A percentile compares a stretch with the other conserved stretches of the same genome.
Conservation (phyloP, 2,797 vertebrate species). For the Sebastes hubbsi region DNA sequence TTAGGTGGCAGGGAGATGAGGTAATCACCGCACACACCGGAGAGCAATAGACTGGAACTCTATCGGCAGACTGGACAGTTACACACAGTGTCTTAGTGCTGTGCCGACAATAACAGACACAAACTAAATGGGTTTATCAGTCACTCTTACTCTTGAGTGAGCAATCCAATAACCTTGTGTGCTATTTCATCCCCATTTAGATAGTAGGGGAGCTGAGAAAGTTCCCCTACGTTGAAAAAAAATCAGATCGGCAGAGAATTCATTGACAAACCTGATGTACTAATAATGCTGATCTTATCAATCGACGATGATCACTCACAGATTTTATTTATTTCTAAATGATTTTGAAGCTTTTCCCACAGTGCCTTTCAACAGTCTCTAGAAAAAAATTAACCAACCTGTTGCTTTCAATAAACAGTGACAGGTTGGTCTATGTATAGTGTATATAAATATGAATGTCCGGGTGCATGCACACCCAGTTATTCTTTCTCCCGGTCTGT, state of each 20-base stretch:
- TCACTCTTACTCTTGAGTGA: constrained; percentile 24
- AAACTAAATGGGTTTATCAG: constrained; percentile 34
- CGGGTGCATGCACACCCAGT: not conserved
- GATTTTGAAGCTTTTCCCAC: not conserved
- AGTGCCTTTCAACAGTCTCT: not conserved
- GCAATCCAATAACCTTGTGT: constrained; percentile 28
- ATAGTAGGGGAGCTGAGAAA: not conserved
- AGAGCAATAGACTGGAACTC: constrained; percentile 23
- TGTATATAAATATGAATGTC: not conserved
- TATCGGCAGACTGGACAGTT: not conserved
- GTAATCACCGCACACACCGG: not conserved
- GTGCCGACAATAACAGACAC: constrained; percentile 17
- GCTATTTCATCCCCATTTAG: not conserved
- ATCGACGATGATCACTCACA: not conserved
- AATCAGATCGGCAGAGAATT: not conserved
- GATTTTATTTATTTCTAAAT: not conserved
- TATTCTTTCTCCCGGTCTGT: not conserved
- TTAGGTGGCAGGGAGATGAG: constrained; percentile 31
- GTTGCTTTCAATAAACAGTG: not conserved
- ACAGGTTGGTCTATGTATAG: not conserved
- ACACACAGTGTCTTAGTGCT: not conserved
- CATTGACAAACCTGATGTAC: not conserved
- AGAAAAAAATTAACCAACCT: not conserved
- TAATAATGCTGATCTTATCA: not conserved
- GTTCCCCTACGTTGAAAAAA: no score